Evolutionary conservation across 2,888 invertebrate genomes (phyloP), one percentile per base, ranked within the genome.

Genomic region (Scaptomyza cyrtandrae): DNA sequence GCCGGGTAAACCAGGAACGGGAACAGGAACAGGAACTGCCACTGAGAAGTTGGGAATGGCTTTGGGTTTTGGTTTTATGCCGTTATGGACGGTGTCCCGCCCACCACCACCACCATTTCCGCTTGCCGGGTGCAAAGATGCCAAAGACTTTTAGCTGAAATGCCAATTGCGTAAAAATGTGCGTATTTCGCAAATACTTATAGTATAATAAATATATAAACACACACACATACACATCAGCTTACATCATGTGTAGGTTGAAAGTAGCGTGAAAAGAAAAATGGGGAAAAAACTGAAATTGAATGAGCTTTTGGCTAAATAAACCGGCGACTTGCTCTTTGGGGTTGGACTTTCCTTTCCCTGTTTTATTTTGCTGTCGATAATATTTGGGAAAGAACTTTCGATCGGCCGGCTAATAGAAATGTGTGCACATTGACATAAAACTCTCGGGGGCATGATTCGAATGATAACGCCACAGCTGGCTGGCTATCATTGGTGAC

Each of bases 81-180:
- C 24, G 27, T 48, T 46, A 56, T 44, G 59, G 58, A 39, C 50
- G 39, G 60, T 19, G 33, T 52, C 52, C 75, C 66, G 70, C 75
- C 71, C 78, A 71, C 71, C 58, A 58, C 57, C 74, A 69, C 62
- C 58, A 58, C 57, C 74, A 69, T 60, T 19, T 19, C 19, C 78
- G 68, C n/a, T n/a, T 43, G 58, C 44, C 56, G 58, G 41, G 16
- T n/a, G n/a, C 16, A 41, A 24, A 59, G 67, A 57, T 60, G 55
- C 50, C 53, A 64, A 59, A 71, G 72, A 70, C 76, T 78, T 70
- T 78, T 68, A 70, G 72, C 80, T 72, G 43, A 77, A 77, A 79
- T 75, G 78, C 73, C 78, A 79, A 78, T 78, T 78, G 79, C 58
- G 79, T 70, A 73, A 78, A 76, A 78, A 78, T 78, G 79, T 78